These are phyloP conservation scores for Etia nguti DNA, from an alignment of 2,113 vertebrate genomes.

Conservation along the genomic window DNA sequence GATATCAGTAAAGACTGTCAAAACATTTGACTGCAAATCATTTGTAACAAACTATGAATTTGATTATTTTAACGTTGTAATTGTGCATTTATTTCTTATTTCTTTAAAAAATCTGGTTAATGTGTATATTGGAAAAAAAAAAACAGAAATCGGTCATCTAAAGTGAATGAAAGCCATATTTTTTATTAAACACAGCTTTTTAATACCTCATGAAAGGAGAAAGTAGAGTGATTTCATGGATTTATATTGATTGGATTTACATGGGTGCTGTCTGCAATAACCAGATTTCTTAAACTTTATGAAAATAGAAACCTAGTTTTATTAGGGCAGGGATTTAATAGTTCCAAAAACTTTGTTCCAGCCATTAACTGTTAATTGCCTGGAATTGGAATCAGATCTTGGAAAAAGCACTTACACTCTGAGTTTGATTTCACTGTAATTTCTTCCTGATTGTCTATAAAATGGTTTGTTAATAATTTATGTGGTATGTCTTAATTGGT, in stretches of 20 bases:
- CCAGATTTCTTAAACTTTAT: neutral
- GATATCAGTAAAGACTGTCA: neutral
- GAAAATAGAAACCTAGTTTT: neutral
- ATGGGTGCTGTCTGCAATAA: neutral
- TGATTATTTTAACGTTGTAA: neutral
- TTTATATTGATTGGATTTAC: neutral
- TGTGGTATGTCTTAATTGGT: neutral
- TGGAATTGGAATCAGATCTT: neutral
- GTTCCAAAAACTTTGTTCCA: neutral
- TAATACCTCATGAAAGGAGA: neutral
- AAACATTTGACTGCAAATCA: neutral
- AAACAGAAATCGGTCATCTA: accelerated
- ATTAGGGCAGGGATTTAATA: neutral
- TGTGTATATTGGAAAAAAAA: neutral
- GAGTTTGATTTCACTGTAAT: neutral
- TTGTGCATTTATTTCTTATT: neutral
- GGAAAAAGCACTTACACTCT: neutral
- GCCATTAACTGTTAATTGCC: neutral
- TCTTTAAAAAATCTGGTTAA: accelerated
- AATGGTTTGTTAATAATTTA: neutral
- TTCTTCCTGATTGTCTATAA: neutral
- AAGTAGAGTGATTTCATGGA: neutral
- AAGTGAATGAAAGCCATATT: neutral
- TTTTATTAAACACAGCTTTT: neutral
- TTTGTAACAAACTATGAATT: neutral